phyloP scores from a whole-genome alignment of 2,888 invertebrate genomes.

The Drosophila trichaetosa region DNA sequence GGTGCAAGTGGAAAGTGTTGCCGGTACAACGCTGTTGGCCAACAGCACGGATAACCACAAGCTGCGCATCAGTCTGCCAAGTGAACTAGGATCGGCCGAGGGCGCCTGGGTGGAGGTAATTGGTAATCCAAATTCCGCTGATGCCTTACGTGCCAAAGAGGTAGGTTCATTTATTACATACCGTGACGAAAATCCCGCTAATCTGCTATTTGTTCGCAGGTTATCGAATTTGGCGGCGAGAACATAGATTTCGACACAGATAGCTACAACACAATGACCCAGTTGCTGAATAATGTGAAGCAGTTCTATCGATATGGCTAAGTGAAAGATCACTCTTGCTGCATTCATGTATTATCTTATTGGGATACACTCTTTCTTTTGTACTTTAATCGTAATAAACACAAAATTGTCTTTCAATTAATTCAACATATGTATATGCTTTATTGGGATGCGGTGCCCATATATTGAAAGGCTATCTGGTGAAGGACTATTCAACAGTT shows the following conservation, averaged over 20 bases:
- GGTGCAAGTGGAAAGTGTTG: slow-evolving; percentile 78
- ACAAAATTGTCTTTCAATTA: slow-evolving; percentile 6
- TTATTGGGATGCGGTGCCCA: slow-evolving; percentile 15
- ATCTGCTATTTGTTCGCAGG: slow-evolving; percentile 57
- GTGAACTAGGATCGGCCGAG: slow-evolving; percentile 63
- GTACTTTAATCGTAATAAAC: neutral
- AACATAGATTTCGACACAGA: slow-evolving; percentile 82
- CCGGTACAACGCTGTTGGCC: slow-evolving; percentile 70
- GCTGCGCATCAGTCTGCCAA: slow-evolving; percentile 74
- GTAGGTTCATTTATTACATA: slow-evolving; percentile 47
- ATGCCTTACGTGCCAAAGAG: slow-evolving; percentile 80
- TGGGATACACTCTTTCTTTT: neutral
- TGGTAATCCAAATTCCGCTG: slow-evolving; percentile 68
- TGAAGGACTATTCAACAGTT: slow-evolving; percentile 25
- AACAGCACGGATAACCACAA: slow-evolving; percentile 80
- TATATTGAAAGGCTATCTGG: slow-evolving; percentile 59
- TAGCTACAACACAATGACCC: slow-evolving; percentile 83
- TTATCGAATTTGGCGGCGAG: slow-evolving; percentile 82
- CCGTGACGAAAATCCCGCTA: neutral
- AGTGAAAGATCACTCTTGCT: neutral
- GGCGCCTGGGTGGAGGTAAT: slow-evolving; percentile 84
- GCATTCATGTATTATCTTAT: neutral
- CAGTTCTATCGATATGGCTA: slow-evolving; percentile 56
- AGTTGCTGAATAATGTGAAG: slow-evolving; percentile 79
- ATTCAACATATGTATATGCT: slow-evolving; percentile 41